These are phyloP conservation scores for Periophthalmus modestus DNA, from an alignment of 2,113 vertebrate genomes.

Conservation along the genomic window DNA sequence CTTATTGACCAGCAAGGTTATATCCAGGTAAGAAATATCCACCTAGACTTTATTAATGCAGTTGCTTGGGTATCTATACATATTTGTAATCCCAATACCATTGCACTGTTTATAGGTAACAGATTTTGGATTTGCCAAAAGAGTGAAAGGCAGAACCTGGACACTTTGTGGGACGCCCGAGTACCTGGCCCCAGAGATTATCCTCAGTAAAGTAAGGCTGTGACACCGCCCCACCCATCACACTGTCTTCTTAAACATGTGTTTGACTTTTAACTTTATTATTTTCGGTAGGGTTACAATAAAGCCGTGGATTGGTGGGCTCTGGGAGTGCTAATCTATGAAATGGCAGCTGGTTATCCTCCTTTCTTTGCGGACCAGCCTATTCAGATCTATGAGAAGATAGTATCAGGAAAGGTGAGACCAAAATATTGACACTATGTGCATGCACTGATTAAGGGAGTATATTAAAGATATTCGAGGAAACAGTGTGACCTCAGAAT, in stretches of 20 bases:
- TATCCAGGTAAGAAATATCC: conserved; percentile 78
- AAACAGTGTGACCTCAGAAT: neutral
- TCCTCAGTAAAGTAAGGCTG: conserved; percentile 87
- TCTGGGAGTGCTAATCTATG: conserved; percentile 91
- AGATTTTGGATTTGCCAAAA: conserved; percentile 94
- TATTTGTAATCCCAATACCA: neutral
- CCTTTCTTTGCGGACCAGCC: conserved; percentile 95
- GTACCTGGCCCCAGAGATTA: conserved; percentile 92
- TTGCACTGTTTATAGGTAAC: conserved; percentile 80
- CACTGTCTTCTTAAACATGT: neutral
- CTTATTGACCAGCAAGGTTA: conserved; percentile 95
- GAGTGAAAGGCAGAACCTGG: conserved; percentile 93
- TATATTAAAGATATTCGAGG: neutral
- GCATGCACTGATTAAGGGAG: neutral
- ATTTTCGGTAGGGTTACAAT: conserved; percentile 86
- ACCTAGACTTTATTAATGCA: neutral
- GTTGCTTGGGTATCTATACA: neutral
- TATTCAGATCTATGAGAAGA: conserved; percentile 97
- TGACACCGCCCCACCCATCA: neutral
- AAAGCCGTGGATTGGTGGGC: conserved; percentile 97
- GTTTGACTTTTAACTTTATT: neutral
- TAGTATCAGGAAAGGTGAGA: conserved; percentile 91
- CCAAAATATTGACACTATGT: conserved; percentile 15
- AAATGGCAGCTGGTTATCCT: conserved; percentile 94
- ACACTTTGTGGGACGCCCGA: conserved; percentile 92